These are phyloP conservation scores for Macrosiphum euphorbiae DNA, from an alignment of 2,888 invertebrate genomes.

Conservation along the genomic window DNA sequence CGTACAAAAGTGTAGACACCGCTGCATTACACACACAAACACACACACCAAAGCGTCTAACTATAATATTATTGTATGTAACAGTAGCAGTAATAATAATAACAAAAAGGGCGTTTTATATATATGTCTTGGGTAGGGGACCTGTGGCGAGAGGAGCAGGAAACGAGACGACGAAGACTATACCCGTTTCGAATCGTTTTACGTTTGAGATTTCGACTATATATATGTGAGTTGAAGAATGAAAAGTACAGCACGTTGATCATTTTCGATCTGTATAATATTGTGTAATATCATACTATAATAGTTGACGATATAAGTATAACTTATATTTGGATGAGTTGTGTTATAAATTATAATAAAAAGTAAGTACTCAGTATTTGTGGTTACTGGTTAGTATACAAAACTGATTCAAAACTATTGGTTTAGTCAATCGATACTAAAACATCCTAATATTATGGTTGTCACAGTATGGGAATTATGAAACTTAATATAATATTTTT, in stretches of 20 bases:
- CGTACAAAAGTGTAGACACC: background rate
- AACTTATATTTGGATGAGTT: too few relatives aligned
- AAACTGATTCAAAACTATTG: background rate
- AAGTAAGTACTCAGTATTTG: background rate
- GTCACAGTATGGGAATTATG: background rate
- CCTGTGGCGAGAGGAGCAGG: background rate
- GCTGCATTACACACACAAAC: background rate
- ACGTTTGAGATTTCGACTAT: background rate
- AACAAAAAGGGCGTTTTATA: background rate
- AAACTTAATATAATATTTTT: too few relatives aligned
- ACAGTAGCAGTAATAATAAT: background rate
- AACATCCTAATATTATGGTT: background rate
- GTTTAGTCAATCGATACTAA: background rate
- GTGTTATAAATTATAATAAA: background rate
- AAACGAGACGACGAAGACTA: background rate
- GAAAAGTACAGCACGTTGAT: background rate
- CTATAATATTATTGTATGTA: background rate
- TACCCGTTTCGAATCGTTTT: background rate
- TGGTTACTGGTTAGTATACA: background rate
- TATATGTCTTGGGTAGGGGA: background rate
- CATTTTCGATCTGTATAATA: background rate
- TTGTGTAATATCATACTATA: background rate
- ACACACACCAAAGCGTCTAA: constrained; percentile 9
- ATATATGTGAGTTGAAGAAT: background rate
- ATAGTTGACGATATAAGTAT: background rate